phyloP scores from a whole-genome alignment of 2,797 vertebrate species.

The Astyanax mexicanus region DNA sequence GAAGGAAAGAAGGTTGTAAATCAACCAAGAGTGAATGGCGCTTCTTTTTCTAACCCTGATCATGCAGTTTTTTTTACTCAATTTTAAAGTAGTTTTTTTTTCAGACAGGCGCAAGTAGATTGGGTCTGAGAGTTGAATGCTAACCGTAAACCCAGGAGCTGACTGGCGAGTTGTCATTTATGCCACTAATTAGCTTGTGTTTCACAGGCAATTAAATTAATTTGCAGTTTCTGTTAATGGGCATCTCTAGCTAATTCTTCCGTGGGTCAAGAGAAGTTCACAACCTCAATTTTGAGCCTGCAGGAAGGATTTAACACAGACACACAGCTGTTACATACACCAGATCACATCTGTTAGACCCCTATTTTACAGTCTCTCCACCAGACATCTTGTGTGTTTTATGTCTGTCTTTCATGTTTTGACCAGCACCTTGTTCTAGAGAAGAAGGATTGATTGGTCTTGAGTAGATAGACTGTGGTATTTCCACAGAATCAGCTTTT shows the following conservation, averaged over 20 bases:
- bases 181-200: conserved; percentile 15
- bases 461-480: too few species aligned
- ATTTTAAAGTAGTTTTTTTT: neutral
- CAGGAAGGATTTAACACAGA: neutral
- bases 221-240: conserved; percentile 17
- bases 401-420: conserved; percentile 20
- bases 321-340: conserved; percentile 2
- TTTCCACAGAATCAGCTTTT: too few species aligned
- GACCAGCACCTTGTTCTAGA: conserved; percentile 1
- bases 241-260: neutral
- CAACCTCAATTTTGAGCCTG: neutral
- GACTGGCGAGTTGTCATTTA: neutral
- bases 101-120: neutral
- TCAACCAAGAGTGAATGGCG: neutral
- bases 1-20: conserved; percentile 5
- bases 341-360: conserved; percentile 11
- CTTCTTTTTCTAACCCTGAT: neutral
- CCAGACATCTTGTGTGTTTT: neutral
- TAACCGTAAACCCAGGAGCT: neutral
- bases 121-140: neutral
- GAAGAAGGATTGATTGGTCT: neutral
- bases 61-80: neutral
- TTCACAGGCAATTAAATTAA: conserved; percentile 27
- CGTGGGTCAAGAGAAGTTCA: conserved; percentile 3
- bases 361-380: conserved; percentile 15